These are phyloP conservation scores for Macrobrachium rosenbergii DNA, from an alignment of 1,140 invertebrate species.

Conservation along the genomic window DNA sequence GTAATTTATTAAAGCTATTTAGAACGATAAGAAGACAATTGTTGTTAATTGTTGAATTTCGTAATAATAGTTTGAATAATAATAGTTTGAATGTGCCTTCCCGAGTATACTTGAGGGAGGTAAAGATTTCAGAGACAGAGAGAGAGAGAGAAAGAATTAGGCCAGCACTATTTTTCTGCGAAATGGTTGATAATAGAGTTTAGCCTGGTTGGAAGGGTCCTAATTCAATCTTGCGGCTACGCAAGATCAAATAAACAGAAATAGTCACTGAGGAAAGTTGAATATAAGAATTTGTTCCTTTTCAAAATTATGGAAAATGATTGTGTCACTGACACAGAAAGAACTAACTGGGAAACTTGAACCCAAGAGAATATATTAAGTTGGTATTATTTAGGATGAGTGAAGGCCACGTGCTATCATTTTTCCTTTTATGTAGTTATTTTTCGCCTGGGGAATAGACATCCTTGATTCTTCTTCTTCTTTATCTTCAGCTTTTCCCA, in stretches of 20 bases:
- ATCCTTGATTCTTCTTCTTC: no score
- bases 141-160: constrained; percentile 15
- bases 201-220: constrained; percentile 23
- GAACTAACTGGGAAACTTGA: no score
- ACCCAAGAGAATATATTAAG: no score
- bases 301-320: not conserved
- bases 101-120: not conserved
- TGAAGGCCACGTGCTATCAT: no score
- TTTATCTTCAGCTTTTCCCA: no score
- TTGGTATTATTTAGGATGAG: no score
- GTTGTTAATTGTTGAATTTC: no score
- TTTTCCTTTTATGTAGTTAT: no score
- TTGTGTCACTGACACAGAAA: not conserved
- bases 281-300: not conserved
- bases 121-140: not conserved
- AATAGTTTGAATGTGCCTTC: not conserved
- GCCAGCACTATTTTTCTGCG: constrained; percentile 20
- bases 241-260: constrained; percentile 32
- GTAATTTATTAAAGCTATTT: no score
- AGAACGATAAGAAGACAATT: no score
- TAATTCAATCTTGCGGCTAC: constrained; percentile 19
- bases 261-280: constrained; percentile 6
- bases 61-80: not conserved
- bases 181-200: constrained; percentile 18
- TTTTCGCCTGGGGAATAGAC: no score